Conservation (phyloP, 64 coral and sea anemone species). For the Acropora yongei region DNA sequence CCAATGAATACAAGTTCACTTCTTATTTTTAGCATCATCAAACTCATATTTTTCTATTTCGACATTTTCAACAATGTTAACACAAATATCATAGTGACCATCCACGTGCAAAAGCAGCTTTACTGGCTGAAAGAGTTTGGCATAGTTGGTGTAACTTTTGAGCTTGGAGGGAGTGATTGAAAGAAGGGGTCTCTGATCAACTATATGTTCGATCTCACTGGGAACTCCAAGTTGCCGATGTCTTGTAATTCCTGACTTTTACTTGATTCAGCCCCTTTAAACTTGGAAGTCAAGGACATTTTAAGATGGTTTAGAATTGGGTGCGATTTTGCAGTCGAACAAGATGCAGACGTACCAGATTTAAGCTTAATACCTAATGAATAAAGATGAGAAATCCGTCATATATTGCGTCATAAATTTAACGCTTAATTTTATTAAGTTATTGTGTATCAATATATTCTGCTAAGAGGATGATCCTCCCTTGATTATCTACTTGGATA, state of each 20-base stretch:
- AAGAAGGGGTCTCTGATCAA: neutral
- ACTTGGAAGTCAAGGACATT: neutral
- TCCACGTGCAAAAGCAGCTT: neutral
- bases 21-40: too few relatives aligned
- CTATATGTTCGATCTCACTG: neutral
- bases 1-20: too few relatives aligned
- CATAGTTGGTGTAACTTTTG: neutral
- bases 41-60: too few relatives aligned
- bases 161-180: neutral
- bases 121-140: neutral
- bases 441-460: too few relatives aligned
- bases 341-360: neutral
- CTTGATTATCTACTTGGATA: too few relatives aligned
- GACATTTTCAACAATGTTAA: too few relatives aligned
- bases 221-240: neutral
- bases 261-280: neutral
- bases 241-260: neutral
- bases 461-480: too few relatives aligned
- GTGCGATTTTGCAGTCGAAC: too few relatives aligned
- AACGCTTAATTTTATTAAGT: too few relatives aligned
- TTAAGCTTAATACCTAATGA: neutral
- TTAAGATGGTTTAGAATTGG: neutral
- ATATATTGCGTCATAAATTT: too few relatives aligned
- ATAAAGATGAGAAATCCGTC: neutral
- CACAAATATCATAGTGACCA: neutral